Base-by-base conservation (phyloP, 2,888 invertebrate genomes). In the Scelioninae gen. 1 region DNA sequence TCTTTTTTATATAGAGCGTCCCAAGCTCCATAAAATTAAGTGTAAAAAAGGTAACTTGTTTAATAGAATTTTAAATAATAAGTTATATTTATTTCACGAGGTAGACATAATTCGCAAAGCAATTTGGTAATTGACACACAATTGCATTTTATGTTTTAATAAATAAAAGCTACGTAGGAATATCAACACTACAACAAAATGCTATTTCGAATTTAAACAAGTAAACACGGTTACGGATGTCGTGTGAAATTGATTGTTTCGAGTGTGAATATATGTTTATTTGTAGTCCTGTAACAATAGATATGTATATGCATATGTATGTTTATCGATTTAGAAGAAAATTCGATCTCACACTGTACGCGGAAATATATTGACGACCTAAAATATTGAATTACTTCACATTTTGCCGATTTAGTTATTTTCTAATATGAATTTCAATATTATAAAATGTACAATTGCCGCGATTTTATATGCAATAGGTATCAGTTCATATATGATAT, bases 241-340 rank as follows among this genome's bases (percentile, higher is more conserved):
- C 65, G 65, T 15, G 58, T 58, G 75, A 56, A 75, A 75, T 49
- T 74, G 65, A 75, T 66, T 75, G 58, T 75, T 74, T 53, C 31
- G 63, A 40, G 49, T 65, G 56, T 65, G 65, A 63, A 74, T 62
- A 16, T 47, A 23, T 63, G 74, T 74, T 74, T 63, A 63, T 74
- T 74, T 55, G 29, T 31, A 47, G 15, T 63, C 74, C 47, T 40
- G 29, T 31, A 62, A 56, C 38, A 4, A 49, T 55, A 9, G 34
- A 40, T 72, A 62, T 53, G 23, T 47, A 38, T 47, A 49, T 43
- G 60, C 49, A 58, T 66, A 66, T 66, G 66, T 16, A 66, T 76
- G 65, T 40, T 51, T 32, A 60, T 66, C 58, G 75, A 76, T 66
- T 58, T 66, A 66, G 49, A 75, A 75, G 58, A 76, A 76, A 58